phyloP scores from a whole-genome alignment of 2,113 vertebrate species.

The Pelecanus crispus region DNA sequence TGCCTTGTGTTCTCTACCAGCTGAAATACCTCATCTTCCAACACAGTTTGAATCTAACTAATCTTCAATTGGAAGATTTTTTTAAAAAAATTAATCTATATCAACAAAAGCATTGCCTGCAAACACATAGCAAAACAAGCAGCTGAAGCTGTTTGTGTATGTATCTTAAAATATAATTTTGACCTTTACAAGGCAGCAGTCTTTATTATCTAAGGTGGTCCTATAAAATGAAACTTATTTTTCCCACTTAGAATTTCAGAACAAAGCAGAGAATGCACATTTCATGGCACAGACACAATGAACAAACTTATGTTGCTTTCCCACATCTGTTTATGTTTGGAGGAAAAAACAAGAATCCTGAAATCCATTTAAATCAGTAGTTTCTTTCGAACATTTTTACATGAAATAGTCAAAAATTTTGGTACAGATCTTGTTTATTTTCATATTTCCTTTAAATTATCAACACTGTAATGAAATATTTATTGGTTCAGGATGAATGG shows the following conservation, averaged over 20 bases:
- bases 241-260: not conserved
- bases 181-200: not conserved
- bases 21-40: slow-evolving; percentile 38
- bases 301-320: not conserved
- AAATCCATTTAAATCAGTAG: not conserved
- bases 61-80: not conserved
- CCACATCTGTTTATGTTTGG: not conserved
- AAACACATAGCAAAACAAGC: slow-evolving; percentile 7
- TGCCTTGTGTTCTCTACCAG: slow-evolving; percentile 15
- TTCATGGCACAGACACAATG: not conserved
- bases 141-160: not conserved
- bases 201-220: not conserved
- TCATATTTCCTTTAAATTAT: not conserved
- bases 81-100: not conserved
- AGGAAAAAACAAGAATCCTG: not conserved
- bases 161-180: not conserved
- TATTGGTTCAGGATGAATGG: not conserved
- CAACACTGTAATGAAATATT: not conserved
- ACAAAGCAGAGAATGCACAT: not conserved
- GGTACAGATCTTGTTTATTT: not conserved
- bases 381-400: not conserved
- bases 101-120: not conserved
- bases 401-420: not conserved
- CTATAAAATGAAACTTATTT: not conserved
- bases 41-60: slow-evolving; percentile 23